Base-by-base conservation (phyloP, 2,888 invertebrate genomes). In the Phasia obesa region DNA sequence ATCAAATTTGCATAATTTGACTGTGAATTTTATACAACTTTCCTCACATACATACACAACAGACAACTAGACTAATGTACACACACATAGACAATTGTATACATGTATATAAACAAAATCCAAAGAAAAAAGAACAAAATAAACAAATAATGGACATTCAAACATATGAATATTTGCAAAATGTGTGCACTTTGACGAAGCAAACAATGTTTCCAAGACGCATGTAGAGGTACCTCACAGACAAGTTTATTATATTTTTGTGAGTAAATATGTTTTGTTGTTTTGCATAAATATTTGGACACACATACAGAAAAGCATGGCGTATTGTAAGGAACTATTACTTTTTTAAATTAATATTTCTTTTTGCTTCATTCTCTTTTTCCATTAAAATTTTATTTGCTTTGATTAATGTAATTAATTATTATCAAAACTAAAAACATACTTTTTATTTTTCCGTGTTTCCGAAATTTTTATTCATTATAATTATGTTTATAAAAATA, bases 1-100 rank as follows among this genome's bases (percentile, higher is more conserved):
- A 89, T 89, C 88, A 88, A 91, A 91, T 91, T 91, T 90, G 90
- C 91, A 91, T 90, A 90, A 90, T 91, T 91, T 90, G 85, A 88
- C 88, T 83, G 84, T 86, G 84, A 84, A 86, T 85, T 84, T 71
- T 60, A 38, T 51, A 64, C 65, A 75, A 76, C 73, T 44, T 73
- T 53, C 21, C 77, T 38, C 11, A 60, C 47, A 70, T n/a, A 57
- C 19, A 42, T 11, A 38, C 49, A 51, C 21, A 65, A 51, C 21
- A 65, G 19, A 31, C 2, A 64, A 23, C 35, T 5, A 5, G 9
- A 11, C 11, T 11, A 35, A 35, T 35, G 69, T 21, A 62, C 2
- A 60, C 64, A 57, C 13, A 42, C 27, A 69, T 6, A 35, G 15
- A 49, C 35, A 27, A 5, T 17, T 60, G 44, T 19, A 31, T 27